phyloP scores from a whole-genome alignment of 2,113 vertebrate genomes.

The Brienomyrus longianalis region DNA sequence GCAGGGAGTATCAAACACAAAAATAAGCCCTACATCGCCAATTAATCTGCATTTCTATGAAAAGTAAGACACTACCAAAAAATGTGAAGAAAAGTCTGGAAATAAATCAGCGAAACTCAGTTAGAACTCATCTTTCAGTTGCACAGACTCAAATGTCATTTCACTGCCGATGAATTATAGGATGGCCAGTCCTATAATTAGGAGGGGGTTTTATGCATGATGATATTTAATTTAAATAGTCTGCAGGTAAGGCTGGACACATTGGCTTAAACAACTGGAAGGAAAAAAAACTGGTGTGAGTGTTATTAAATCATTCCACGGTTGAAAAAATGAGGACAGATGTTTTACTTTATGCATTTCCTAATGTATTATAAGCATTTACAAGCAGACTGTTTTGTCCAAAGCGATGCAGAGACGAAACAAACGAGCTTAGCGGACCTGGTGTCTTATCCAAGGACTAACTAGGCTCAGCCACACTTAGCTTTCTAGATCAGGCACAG shows the following conservation, averaged over 20 bases:
- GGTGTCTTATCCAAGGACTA: neutral
- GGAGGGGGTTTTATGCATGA: neutral
- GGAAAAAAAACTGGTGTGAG: neutral
- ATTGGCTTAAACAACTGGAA: neutral
- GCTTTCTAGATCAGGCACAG: neutral
- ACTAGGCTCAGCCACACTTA: neutral
- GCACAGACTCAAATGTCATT: neutral
- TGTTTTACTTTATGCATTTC: neutral
- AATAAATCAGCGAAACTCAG: neutral
- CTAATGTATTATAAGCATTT: neutral
- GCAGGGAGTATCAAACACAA: neutral
- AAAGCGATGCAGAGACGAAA: neutral
- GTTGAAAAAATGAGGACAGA: neutral
- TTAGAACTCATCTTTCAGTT: neutral
- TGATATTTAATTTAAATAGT: neutral
- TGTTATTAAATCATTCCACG: neutral
- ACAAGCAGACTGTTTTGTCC: neutral
- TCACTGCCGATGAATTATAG: neutral
- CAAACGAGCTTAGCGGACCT: neutral
- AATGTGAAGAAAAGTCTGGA: neutral
- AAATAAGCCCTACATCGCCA: neutral
- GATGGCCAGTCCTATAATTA: neutral
- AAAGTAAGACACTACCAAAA: neutral
- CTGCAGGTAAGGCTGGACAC: neutral
- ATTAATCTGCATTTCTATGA: neutral